Evolutionary conservation across 2,888 invertebrate species (phyloP), one percentile per base, ranked within the genome.

Genomic region (Scaptomyza polygonia): DNA sequence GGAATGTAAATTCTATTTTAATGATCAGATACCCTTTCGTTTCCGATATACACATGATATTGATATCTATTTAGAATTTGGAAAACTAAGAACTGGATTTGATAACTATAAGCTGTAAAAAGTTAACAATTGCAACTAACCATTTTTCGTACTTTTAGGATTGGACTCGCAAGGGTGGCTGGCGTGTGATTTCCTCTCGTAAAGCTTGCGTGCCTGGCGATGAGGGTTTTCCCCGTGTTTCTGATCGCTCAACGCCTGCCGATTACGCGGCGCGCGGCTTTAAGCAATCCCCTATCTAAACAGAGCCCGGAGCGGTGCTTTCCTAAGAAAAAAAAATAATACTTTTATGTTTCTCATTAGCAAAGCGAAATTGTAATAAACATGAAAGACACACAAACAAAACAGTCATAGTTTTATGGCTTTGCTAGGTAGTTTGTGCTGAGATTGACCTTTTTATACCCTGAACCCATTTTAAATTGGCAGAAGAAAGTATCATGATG

Each of bases 261-360:
- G 95, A 97, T 86, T 97, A 96, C 92, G 94, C 94, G 49, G 92
- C 93, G 68, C 93, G 94, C 89, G 96, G 95, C 39, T 97, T 97
- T 89, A 94, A 95, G 71, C 89, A 94, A 0, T 93, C 95, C 14
- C 75, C 86, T 25, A 76, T 90, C 43, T 89, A 89, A 85, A 58
- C 48, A 21, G 34, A 5, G 21, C 9, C 32, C 32, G 14, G 18
- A 27, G 25, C 16, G 29, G 43, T 59, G 61, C 45, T 62, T 64
- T 62, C 53, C 59, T 67, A 59, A 67, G 71, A 65, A 77, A 55
- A 45, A 72, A 72, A 70, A 69, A 9, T 39, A 16, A 62, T 4
- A 16, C 57, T 27, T 51, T 58, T 57, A 62, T 59, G 67, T 59
- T 67, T 68, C 67, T 83, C 64, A 70, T 39, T 81, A 79, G 68